phyloP scores from a whole-genome alignment of 2,113 vertebrate genomes.

The Hyperopisus bebe region DNA sequence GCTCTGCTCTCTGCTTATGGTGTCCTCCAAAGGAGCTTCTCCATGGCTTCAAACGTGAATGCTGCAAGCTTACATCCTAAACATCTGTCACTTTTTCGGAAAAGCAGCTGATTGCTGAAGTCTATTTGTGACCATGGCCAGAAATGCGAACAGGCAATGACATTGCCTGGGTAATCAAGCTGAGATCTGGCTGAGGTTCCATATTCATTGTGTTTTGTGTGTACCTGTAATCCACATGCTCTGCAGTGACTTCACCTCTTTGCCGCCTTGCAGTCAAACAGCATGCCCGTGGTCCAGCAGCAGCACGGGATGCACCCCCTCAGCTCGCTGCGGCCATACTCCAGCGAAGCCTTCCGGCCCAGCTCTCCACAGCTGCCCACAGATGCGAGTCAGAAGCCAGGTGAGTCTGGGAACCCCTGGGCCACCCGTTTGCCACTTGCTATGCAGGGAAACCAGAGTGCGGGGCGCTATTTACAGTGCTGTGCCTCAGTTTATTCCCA shows the following conservation, averaged over 20 bases:
- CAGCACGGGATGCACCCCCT: constrained; percentile 86
- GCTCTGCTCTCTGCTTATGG: background rate
- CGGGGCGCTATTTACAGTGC: background rate
- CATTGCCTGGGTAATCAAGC: background rate
- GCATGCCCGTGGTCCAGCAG: constrained; percentile 87
- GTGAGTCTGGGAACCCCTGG: constrained; percentile 50
- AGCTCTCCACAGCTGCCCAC: constrained; percentile 81
- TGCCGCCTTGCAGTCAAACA: constrained; percentile 80
- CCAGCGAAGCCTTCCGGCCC: constrained; percentile 90
- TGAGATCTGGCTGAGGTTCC: background rate
- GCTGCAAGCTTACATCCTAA: background rate
- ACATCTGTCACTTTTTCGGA: background rate
- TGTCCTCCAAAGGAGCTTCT: background rate
- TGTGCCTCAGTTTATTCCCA: no score
- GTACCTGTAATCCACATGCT: background rate
- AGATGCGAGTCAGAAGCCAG: constrained; percentile 94
- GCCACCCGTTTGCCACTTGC: background rate
- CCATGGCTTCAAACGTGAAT: background rate
- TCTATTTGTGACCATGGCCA: background rate
- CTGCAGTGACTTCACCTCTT: background rate
- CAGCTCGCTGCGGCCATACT: constrained; percentile 84
- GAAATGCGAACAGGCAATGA: background rate
- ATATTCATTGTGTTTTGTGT: constrained; percentile 14
- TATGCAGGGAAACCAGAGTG: background rate
- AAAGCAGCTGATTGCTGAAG: background rate